A percentile compares a stretch with the other conserved stretches of the same genome.
Evolutionary conservation across 2,113 vertebrate species (phyloP).

Genomic region (Protobothrops mucrosquamatus): DNA sequence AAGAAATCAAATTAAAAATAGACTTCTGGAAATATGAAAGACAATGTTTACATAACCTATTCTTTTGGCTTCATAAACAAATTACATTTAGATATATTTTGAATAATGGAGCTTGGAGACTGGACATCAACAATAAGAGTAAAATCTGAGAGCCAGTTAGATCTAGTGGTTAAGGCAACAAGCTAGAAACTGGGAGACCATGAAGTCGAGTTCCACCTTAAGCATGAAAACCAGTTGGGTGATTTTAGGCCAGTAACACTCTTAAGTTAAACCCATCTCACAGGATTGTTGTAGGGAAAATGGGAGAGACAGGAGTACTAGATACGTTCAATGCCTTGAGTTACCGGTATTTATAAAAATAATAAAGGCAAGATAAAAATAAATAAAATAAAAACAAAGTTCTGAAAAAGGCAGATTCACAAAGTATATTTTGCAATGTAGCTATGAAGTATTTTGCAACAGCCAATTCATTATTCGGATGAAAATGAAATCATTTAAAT

Average conservation of each 20-base stretch:
- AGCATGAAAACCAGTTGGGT: neutral
- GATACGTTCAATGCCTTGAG: neutral
- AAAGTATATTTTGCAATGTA: neutral
- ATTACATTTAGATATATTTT: neutral
- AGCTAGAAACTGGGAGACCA: neutral
- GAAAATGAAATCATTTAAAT: neutral
- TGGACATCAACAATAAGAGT: neutral
- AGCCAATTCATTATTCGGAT: neutral
- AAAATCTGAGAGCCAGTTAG: neutral
- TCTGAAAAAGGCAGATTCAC: neutral
- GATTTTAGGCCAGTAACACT: neutral
- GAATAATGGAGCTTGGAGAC: neutral
- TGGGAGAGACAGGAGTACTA: neutral
- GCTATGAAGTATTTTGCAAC: neutral
- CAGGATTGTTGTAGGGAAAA: neutral
- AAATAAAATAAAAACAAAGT: neutral
- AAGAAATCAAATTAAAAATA: neutral
- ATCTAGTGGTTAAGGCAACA: neutral
- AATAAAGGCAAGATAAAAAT: neutral
- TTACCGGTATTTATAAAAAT: neutral
- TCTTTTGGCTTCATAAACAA: neutral
- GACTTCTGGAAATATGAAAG: neutral
- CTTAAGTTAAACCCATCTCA: neutral
- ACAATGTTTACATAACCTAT: neutral
- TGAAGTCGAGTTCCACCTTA: neutral